phyloP scores from a whole-genome alignment of 1,140 invertebrate genomes.

The Ruditapes philippinarum region DNA sequence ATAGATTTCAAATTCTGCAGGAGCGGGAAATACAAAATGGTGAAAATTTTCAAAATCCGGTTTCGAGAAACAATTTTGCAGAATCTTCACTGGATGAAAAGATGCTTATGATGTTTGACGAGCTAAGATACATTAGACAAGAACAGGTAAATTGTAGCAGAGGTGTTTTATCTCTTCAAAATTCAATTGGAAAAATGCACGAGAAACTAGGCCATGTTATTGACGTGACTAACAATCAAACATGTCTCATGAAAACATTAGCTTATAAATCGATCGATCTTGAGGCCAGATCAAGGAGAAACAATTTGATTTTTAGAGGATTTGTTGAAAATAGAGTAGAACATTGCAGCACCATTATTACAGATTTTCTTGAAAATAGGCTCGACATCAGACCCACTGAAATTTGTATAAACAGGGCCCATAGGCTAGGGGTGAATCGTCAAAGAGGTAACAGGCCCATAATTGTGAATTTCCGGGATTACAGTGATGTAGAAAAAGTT shows the following conservation, averaged over 20 bases:
- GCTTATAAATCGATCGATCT: conserved; percentile 27
- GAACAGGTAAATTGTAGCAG: conserved; percentile 7
- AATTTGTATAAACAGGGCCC: conserved; percentile 18
- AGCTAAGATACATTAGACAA: conserved; percentile 11
- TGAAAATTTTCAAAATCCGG: neutral
- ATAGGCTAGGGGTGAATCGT: neutral
- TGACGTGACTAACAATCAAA: neutral
- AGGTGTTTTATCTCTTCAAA: neutral
- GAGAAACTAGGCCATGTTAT: neutral
- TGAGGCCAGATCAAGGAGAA: neutral
- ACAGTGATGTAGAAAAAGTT: neutral
- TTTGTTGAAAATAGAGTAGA: conserved; percentile 36
- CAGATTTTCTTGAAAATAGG: neutral
- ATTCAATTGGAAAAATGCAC: neutral
- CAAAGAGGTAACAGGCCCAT: neutral
- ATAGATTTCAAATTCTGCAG: neutral
- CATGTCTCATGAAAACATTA: neutral
- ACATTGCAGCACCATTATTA: neutral
- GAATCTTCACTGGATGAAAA: neutral
- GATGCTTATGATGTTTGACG: neutral
- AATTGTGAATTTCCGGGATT: conserved; percentile 35
- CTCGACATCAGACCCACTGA: neutral
- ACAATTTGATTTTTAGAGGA: conserved; percentile 10
- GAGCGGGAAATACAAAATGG: neutral
- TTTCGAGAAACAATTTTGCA: conserved; percentile 14